Evolutionary conservation across 1,140 invertebrate genomes (phyloP).

Genomic region (Aphelinus certus): DNA sequence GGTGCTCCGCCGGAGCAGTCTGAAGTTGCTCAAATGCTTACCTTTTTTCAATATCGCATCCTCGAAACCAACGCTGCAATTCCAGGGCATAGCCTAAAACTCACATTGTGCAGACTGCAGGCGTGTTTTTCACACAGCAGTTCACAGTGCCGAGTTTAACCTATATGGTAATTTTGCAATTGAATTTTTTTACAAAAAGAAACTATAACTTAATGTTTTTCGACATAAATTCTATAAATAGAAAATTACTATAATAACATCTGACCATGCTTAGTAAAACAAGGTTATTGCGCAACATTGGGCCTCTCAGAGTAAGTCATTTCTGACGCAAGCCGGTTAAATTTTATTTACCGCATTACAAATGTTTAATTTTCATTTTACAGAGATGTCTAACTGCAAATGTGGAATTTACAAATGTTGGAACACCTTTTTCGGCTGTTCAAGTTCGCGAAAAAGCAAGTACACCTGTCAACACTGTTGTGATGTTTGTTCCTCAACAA

Average conservation of each 20-base stretch:
- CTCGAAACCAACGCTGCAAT: too few relatives aligned
- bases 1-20: too few relatives aligned
- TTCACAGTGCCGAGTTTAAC: too few relatives aligned
- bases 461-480: slow-evolving; percentile 89
- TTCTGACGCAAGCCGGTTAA: slow-evolving; percentile 5
- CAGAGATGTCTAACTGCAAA: slow-evolving; percentile 48
- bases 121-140: too few relatives aligned
- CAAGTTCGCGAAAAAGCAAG: slow-evolving; percentile 70
- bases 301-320: slow-evolving; percentile 42
- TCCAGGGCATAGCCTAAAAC: too few relatives aligned
- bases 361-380: slow-evolving; percentile 28
- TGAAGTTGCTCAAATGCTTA: too few relatives aligned
- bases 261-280: slow-evolving; percentile 48
- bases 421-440: slow-evolving; percentile 43
- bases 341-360: slow-evolving; percentile 8
- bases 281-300: slow-evolving; percentile 45
- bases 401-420: slow-evolving; percentile 41
- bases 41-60: too few relatives aligned
- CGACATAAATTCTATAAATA: neutral
- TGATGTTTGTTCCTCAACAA: slow-evolving; percentile 99
- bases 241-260: neutral
- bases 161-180: too few relatives aligned
- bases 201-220: too few relatives aligned
- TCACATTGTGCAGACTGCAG: too few relatives aligned
- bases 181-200: too few relatives aligned